These are phyloP conservation scores for Drosophila novamexicana DNA, from an alignment of 1,140 invertebrate species.

Conservation along the genomic window DNA sequence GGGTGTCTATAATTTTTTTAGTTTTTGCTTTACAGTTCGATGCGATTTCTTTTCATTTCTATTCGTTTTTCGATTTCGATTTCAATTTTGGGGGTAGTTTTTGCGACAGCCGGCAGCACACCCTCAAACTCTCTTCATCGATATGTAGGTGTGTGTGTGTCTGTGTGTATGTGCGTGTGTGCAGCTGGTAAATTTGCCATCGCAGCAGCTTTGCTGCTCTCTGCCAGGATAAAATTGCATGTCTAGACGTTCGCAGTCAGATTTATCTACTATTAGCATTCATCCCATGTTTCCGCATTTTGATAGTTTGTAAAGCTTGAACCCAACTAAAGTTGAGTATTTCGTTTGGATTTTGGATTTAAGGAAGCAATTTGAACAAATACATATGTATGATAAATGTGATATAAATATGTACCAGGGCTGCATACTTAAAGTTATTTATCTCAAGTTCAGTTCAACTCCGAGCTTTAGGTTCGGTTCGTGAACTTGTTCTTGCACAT, in stretches of 20 bases:
- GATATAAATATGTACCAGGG: background rate
- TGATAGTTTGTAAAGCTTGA: slow-evolving; percentile 38
- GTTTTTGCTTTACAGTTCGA: slow-evolving; percentile 38
- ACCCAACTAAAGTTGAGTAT: slow-evolving; percentile 35
- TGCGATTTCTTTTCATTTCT: slow-evolving; percentile 57
- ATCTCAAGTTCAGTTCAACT: too few species aligned
- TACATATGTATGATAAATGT: background rate
- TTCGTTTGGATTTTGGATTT: slow-evolving; percentile 57
- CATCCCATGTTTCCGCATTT: slow-evolving; percentile 26
- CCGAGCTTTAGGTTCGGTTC: too few species aligned
- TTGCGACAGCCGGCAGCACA: slow-evolving; percentile 56
- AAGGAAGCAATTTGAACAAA: background rate
- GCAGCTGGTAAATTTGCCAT: slow-evolving; percentile 47
- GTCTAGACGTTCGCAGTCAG: slow-evolving; percentile 65
- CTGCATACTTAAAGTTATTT: too few species aligned
- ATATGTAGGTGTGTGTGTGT: slow-evolving; percentile 34
- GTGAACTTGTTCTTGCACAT: too few species aligned
- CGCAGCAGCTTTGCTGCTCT: slow-evolving; percentile 32
- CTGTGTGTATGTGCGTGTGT: slow-evolving; percentile 31
- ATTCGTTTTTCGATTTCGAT: slow-evolving; percentile 45
- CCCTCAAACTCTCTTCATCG: slow-evolving; percentile 57
- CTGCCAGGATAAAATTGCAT: slow-evolving; percentile 61
- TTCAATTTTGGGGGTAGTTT: slow-evolving; percentile 75
- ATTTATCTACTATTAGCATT: slow-evolving; percentile 52
- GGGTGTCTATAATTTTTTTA: slow-evolving; percentile 24